Evolutionary conservation across 1,140 invertebrate genomes (phyloP), one percentile per base, ranked within the genome.

Genomic region (Luehdorfia chinensis): DNA sequence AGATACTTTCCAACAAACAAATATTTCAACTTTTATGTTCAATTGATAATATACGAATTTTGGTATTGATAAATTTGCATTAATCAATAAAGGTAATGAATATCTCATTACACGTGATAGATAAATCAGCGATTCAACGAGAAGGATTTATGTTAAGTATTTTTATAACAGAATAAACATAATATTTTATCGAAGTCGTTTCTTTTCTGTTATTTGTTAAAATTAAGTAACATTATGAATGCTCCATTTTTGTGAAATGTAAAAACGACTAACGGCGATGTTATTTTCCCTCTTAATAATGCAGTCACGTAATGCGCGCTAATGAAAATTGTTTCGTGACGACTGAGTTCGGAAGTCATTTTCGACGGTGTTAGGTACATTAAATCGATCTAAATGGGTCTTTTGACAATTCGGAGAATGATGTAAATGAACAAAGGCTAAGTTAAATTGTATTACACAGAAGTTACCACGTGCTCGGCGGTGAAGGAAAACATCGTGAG

Each of bases 261-360:
- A 66, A 76, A 71, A 43, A 43, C 15, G 55, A 53, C 59, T 56
- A 59, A 51, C 52, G 52, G 56, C 48, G 53, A 51, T 58, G 55
- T 59, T 49, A 41, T 34, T 13, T 32, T 41, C 46, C 48, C 61
- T 59, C 47, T 73, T 75, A 67, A 69, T 69, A 74, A 65, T 61
- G 57, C 60, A 72, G 68, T 67, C 70, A 74, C 70, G 70, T 74
- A 74, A 66, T 66, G 34, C 41, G 30, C 55, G 48, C 63, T 76
- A 77, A 67, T 77, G 63, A 75, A 77, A 77, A 71, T 73, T 71
- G 68, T 73, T 77, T 56, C 57, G 59, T 64, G 66, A 72, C 59
- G 54, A 48, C 60, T 58, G 55, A 48, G 54, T 66, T 62, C 50
- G 37, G 45, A n/a, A 53, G 47, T 51, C 49, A 54, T 59, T 70